Conservation (phyloP, 2,888 invertebrate genomes). For the Cryptus armator region DNA sequence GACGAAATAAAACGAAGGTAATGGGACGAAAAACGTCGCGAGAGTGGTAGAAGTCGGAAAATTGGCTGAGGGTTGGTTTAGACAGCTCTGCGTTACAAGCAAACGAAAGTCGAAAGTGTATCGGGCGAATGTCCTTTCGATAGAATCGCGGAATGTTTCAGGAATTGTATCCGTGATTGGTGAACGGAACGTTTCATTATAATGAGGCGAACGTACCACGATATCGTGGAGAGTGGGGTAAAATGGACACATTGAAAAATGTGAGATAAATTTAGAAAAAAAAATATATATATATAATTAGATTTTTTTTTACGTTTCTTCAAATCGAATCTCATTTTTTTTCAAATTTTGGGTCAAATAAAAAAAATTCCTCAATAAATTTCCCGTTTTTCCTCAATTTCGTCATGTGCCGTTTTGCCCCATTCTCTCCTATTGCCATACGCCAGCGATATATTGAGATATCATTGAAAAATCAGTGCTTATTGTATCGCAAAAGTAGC, state of each 20-base stretch:
- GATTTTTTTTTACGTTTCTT: no score
- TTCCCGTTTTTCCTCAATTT: no score
- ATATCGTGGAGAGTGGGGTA: no score
- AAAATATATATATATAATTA: no score
- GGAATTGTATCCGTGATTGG: background rate
- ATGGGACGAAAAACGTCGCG: background rate
- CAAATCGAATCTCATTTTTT: no score
- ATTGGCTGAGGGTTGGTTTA: background rate
- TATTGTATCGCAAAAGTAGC: background rate
- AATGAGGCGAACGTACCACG: background rate
- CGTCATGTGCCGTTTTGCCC: no score
- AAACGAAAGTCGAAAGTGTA: background rate
- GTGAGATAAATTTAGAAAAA: no score
- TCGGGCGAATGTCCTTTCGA: conserved; percentile 1
- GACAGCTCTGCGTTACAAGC: background rate
- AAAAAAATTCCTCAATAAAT: no score
- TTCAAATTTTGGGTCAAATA: no score
- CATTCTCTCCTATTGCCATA: no score
- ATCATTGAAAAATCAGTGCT: background rate
- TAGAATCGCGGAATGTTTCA: conserved; percentile 21
- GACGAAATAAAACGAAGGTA: background rate
- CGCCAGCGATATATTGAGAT: no score
- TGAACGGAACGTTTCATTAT: background rate
- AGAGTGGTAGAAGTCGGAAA: background rate
- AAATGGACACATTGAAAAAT: no score